Evolutionary conservation across 1,140 invertebrate species (phyloP).

Genomic region (Argopecten irradians): DNA sequence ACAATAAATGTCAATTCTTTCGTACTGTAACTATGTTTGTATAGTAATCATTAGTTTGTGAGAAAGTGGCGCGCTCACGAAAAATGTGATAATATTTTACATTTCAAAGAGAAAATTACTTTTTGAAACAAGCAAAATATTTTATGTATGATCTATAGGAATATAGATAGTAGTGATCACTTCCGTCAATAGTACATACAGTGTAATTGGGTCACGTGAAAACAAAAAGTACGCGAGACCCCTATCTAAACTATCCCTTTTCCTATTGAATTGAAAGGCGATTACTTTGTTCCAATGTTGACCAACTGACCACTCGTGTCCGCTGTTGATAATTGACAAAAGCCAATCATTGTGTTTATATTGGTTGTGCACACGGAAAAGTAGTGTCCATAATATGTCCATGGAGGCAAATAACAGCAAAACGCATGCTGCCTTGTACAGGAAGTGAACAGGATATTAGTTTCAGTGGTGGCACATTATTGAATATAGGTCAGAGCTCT

Average conservation of each 20-base stretch:
- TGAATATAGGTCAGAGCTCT: too few species aligned
- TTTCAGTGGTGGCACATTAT: not conserved
- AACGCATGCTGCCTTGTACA: not conserved
- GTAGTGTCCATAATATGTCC: not conserved
- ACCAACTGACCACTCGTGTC: not conserved
- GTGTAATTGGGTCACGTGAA: too few species aligned
- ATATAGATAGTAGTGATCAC: too few species aligned
- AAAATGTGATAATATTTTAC: too few species aligned
- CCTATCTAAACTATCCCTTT: not conserved
- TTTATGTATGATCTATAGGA: too few species aligned
- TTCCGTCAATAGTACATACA: too few species aligned
- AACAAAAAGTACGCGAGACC: not conserved
- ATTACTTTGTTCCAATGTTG: not conserved
- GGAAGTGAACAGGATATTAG: not conserved
- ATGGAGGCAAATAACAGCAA: not conserved
- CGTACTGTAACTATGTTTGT: too few species aligned
- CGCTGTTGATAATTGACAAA: not conserved
- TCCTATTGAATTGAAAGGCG: not conserved
- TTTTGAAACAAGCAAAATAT: too few species aligned
- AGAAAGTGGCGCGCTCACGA: too few species aligned
- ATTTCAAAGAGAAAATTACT: too few species aligned
- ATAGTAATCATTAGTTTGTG: too few species aligned
- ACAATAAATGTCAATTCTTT: too few species aligned
- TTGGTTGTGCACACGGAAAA: not conserved
- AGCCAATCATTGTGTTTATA: not conserved